Evolutionary conservation across 2,113 vertebrate genomes (phyloP).

Genomic region (Pyxicephalus adspersus): DNA sequence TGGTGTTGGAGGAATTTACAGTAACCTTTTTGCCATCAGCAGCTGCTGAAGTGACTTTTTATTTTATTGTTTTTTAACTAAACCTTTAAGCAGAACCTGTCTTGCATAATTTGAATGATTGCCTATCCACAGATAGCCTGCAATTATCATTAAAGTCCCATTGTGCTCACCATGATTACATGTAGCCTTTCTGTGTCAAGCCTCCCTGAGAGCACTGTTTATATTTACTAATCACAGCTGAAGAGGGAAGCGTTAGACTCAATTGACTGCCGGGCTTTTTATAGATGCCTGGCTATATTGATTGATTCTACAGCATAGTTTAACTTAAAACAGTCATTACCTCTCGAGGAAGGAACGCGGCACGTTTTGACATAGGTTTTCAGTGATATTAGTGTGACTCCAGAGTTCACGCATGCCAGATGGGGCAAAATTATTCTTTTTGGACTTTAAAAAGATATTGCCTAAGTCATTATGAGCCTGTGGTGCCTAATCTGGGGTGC

Average conservation of each 20-base stretch:
- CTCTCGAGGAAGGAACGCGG: not conserved
- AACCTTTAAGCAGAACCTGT: slow-evolving; percentile 62
- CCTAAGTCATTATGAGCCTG: too few relatives aligned
- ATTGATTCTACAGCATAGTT: slow-evolving; percentile 33
- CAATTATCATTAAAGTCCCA: slow-evolving; percentile 68
- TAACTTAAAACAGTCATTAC: slow-evolving; percentile 34
- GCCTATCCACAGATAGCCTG: slow-evolving; percentile 59
- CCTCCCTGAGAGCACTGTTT: slow-evolving; percentile 52
- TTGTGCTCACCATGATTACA: slow-evolving; percentile 63
- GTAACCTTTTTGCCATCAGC: slow-evolving; percentile 61
- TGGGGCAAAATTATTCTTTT: too few relatives aligned
- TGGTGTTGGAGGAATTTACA: slow-evolving; percentile 54
- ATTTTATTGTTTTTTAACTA: slow-evolving; percentile 17
- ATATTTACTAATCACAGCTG: slow-evolving; percentile 46
- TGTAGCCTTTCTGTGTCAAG: slow-evolving; percentile 46
- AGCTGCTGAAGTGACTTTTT: slow-evolving; percentile 59
- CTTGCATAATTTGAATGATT: slow-evolving; percentile 55
- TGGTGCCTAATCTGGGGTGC: too few relatives aligned
- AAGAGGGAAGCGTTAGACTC: slow-evolving; percentile 40
- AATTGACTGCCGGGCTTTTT: slow-evolving; percentile 37
- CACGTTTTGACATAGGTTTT: not conserved
- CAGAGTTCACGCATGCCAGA: too few relatives aligned
- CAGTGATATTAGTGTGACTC: not conserved
- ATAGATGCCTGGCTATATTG: slow-evolving; percentile 37
- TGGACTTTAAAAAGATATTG: too few relatives aligned